Evolutionary conservation across 2,888 invertebrate genomes (phyloP), one percentile per base, ranked within the genome.

Genomic region (Hoplodrina blanda): DNA sequence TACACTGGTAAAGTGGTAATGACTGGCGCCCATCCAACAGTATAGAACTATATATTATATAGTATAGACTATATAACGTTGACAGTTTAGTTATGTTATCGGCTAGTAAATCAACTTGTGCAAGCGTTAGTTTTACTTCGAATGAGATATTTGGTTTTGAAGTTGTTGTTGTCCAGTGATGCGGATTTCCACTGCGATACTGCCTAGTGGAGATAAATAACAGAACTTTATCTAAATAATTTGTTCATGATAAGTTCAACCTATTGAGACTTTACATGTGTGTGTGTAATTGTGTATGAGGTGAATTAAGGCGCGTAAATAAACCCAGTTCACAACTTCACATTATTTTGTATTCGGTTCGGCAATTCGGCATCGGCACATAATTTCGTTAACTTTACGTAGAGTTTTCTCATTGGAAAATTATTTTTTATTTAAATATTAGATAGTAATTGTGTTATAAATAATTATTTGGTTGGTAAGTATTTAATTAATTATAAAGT

Each of bases 251-350:
- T 11, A 33, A 41, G 41, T 11, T 15, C 11, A 25, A 70, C n/a
- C 44, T n/a, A 19, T 63, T 54, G 19, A 17, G 13, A 52, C 15
- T 44, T 15, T 13, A 4, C 0, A 0, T 52, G 33, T 60, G 19
- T 13, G 19, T 64, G 20, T 17, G n/a, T n/a, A n/a, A n/a, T n/a
- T n/a, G n/a, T n/a, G 2, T 41, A 6, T 11, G 1, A 41, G 8
- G 41, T 11, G 3, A 41, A 41, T 3, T 0, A 4, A 62, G 19
- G 19, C 37, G 46, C 37, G 62, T 19, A 71, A 61, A 69, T 50
- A 49, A 50, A 52, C 3, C 10, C 19, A 53, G 61, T 61, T 70
- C 6, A 15, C 8, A 4, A n/a, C n/a, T 49, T 67, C 25, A 30
- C 17, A 62, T 49, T n/a, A n/a, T n/a, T n/a, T n/a, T n/a, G n/a